Evolutionary conservation across 2,113 vertebrate genomes (phyloP), one percentile per base, ranked within the genome.

Genomic region (Peromyscus polionotus): DNA sequence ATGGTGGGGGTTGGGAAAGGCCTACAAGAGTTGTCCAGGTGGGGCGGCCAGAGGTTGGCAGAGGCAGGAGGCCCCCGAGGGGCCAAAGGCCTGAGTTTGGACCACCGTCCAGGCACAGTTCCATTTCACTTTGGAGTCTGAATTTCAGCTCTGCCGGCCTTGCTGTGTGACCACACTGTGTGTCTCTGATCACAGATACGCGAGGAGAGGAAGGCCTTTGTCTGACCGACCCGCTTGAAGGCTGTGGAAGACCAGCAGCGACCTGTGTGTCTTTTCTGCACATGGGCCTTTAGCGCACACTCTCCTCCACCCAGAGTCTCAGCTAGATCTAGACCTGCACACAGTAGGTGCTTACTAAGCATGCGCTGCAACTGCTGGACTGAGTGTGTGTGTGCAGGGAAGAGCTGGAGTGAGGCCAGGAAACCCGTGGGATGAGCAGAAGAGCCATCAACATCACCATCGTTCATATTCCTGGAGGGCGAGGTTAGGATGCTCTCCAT

Each of bases 371-470:
- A 17, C 31, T 24, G 33, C 70, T 67, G 75, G 73, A 3, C 59
- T 36, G 59, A 88, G 36, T 26, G 24, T 6, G 42, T 57, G 22
- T 24, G 8, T 16, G 3, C 22, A 54, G 84, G 51, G 51, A 19
- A 17, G 36, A 68, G 48, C 0, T 0, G 36, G 67, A 33, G 14
- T 48, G 63, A 24, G 33, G 10, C 17, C 59, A 36, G 63, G 45
- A 79, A 65, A 13, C 4, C 0, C 1, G 26, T 9, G 39, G 42
- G 7, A 11, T 14, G 12, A 39, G 87, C 16, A 57, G 59, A 22
- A 17, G 19, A 9, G 28, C 1, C 1, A 0, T 0, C 4, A 9
- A 3, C 9, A 9, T 13, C 36, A 19, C 42, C 20, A 36, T 45
- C 5, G 8, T 59, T 59, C 7, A 2, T 70, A 57, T 84, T 22